Evolutionary conservation across 2,797 vertebrate genomes (phyloP).

Genomic region (Sebastes kiyomatsui): DNA sequence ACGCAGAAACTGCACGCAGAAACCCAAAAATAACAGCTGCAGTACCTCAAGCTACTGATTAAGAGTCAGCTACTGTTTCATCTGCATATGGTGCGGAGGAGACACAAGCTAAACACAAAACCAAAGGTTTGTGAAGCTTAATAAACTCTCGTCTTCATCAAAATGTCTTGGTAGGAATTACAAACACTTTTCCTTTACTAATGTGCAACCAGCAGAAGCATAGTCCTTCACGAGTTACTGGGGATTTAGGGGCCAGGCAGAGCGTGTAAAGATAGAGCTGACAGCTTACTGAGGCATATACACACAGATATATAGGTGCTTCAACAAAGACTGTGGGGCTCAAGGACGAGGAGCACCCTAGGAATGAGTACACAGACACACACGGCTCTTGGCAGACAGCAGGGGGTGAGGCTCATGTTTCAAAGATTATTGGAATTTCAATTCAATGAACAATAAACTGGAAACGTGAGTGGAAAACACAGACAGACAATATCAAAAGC

Average conservation of each 20-base stretch:
- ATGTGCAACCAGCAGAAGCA: neutral
- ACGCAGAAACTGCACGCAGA: conserved; percentile 27
- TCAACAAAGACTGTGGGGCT: conserved; percentile 11
- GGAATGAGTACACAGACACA: neutral
- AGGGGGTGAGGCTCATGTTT: neutral
- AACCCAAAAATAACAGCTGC: conserved; percentile 63
- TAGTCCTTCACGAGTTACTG: neutral
- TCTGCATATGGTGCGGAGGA: neutral
- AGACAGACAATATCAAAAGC: conserved; percentile 4
- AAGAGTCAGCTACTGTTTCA: conserved; percentile 42
- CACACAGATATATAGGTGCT: conserved; percentile 3
- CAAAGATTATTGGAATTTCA: conserved; percentile 29
- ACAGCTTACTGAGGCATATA: conserved; percentile 20
- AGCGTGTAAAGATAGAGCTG: conserved; percentile 12
- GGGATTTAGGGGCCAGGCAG: neutral
- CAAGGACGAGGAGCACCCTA: conserved; percentile 13
- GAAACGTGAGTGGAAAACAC: conserved; percentile 8
- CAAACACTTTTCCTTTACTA: neutral
- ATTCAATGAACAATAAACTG: neutral
- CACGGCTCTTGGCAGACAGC: conserved; percentile 1
- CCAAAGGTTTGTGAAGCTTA: neutral
- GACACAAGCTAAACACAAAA: neutral
- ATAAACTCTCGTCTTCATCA: neutral
- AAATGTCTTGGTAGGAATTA: neutral
- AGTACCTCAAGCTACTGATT: conserved; percentile 57